Conservation (phyloP, 2,888 invertebrate species). For the Therioaphis trifolii region DNA sequence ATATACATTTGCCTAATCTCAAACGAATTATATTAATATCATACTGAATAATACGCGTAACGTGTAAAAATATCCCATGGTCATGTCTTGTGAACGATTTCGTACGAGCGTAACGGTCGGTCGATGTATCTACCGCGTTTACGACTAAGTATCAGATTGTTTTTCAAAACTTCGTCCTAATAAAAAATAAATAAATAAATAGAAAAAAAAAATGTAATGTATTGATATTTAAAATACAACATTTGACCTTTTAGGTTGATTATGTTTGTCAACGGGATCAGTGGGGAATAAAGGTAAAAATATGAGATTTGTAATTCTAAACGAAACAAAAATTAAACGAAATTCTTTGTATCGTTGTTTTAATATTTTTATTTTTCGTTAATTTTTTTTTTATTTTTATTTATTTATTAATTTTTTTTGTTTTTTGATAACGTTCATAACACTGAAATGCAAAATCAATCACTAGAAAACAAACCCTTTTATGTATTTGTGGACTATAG, state of each 20-base stretch:
- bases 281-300: slow-evolving; percentile 59
- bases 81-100: too few species aligned
- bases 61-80: too few species aligned
- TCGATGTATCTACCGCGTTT: too few species aligned
- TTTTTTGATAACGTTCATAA: too few species aligned
- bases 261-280: slow-evolving; percentile 58
- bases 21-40: too few species aligned
- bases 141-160: too few species aligned
- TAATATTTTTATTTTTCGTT: not conserved
- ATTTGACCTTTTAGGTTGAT: slow-evolving; percentile 61
- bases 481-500: slow-evolving; percentile 34
- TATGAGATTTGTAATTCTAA: slow-evolving; percentile 57
- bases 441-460: slow-evolving; percentile 42
- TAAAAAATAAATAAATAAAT: slow-evolving; percentile 41
- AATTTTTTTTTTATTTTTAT: not conserved
- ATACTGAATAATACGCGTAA: too few species aligned
- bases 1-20: too few species aligned
- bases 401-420: not conserved
- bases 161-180: too few species aligned
- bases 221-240: slow-evolving; percentile 52
- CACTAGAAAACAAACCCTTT: slow-evolving; percentile 39
- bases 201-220: slow-evolving; percentile 1
- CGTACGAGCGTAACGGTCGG: too few species aligned
- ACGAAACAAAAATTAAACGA: slow-evolving; percentile 36
- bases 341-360: slow-evolving; percentile 34